Percentiles rank a stretch among this genome's conserved stretches.
These are phyloP conservation scores for Perca flavescens DNA, from an alignment of 2,113 vertebrate species.

Conservation along the genomic window DNA sequence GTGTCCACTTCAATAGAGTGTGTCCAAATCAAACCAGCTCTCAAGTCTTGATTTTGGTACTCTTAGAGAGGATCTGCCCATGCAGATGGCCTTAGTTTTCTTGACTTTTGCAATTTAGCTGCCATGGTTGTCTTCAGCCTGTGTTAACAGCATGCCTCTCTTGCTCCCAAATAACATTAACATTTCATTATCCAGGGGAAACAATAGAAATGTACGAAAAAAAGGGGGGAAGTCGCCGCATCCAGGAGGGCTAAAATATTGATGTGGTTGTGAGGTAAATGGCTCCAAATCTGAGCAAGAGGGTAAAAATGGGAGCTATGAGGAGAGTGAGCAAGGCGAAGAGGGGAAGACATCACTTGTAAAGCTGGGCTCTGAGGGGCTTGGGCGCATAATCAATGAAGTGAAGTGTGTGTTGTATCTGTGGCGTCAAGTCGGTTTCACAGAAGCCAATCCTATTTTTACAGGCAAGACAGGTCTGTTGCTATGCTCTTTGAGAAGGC, in stretches of 20 bases:
- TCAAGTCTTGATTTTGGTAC: background rate
- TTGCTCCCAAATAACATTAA: conserved; percentile 74
- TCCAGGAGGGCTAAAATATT: conserved; percentile 80
- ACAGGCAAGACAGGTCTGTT: conserved; percentile 84
- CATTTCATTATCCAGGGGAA: conserved; percentile 77
- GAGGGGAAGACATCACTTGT: conserved; percentile 78
- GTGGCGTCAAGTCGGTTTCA: conserved; percentile 73
- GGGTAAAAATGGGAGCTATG: conserved; percentile 62
- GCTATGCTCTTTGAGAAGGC: conserved; percentile 84
- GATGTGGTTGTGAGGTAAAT: conserved; percentile 77
- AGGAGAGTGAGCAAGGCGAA: conserved; percentile 58
- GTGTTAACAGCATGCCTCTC: conserved; percentile 56
- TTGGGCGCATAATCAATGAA: conserved; percentile 84
- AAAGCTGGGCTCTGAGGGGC: conserved; percentile 80
- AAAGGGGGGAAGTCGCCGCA: conserved; percentile 55
- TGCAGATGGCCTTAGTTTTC: conserved; percentile 9
- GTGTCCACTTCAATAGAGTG: background rate
- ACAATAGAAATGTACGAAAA: conserved; percentile 75
- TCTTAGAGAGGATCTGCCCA: background rate
- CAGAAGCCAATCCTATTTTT: conserved; percentile 86
- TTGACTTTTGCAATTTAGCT: conserved; percentile 40
- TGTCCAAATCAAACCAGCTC: conserved; percentile 4
- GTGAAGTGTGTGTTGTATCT: conserved; percentile 81
- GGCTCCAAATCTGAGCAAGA: conserved; percentile 71
- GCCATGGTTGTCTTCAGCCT: conserved; percentile 34